Evolutionary conservation across 2,888 invertebrate species (phyloP).

Genomic region (Entomobrya multifasciata): DNA sequence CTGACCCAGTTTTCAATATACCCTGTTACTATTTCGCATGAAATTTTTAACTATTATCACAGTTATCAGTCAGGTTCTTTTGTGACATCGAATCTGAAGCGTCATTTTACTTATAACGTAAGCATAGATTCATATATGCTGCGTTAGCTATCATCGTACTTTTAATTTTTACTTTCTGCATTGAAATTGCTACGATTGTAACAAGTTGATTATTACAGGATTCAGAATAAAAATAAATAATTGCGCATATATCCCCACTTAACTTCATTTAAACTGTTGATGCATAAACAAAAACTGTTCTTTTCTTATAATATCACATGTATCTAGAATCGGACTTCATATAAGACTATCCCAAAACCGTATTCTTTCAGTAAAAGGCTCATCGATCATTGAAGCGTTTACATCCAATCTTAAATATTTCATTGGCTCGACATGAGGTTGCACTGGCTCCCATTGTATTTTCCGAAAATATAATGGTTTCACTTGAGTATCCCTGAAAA

Average conservation of each 20-base stretch:
- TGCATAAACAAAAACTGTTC: no score
- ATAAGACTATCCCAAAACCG: slow-evolving; percentile 69
- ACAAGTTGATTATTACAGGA: no score
- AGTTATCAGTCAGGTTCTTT: slow-evolving; percentile 15
- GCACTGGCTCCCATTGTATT: slow-evolving; percentile 69
- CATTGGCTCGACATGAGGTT: slow-evolving; percentile 32
- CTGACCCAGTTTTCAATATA: background rate
- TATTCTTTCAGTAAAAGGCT: slow-evolving; percentile 70
- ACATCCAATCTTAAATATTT: slow-evolving; percentile 67
- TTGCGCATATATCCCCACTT: background rate
- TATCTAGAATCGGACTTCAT: background rate
- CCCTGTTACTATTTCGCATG: background rate
- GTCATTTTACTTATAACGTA: background rate
- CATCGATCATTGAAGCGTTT: slow-evolving; percentile 63
- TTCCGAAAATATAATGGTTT: slow-evolving; percentile 58
- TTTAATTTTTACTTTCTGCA: no score
- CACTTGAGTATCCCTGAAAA: slow-evolving; percentile 12
- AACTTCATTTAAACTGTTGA: no score
- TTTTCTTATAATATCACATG: no score
- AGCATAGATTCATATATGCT: background rate
- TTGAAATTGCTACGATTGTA: no score
- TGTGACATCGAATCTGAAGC: background rate
- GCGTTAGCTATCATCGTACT: no score
- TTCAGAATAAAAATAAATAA: background rate
- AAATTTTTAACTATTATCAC: slow-evolving; percentile 10